phyloP scores from a whole-genome alignment of 2,113 vertebrate genomes.

The Parus major region DNA sequence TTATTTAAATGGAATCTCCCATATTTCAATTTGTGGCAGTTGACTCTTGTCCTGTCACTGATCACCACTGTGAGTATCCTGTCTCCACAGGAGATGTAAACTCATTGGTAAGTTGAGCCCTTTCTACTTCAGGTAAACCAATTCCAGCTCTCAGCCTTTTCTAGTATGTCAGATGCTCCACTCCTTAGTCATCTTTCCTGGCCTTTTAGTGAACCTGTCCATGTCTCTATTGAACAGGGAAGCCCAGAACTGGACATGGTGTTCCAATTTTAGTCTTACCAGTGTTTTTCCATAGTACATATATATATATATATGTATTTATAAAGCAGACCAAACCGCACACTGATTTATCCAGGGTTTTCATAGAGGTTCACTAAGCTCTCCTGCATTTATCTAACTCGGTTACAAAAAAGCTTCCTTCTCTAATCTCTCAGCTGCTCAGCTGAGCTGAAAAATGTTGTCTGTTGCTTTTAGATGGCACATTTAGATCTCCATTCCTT shows the following conservation, averaged over 20 bases:
- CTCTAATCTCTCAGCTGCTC: background rate
- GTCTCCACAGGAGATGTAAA: background rate
- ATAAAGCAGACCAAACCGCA: background rate
- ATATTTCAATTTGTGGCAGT: background rate
- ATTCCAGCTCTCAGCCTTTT: background rate
- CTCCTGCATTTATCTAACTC: background rate
- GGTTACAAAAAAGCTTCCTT: background rate
- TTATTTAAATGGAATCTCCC: background rate
- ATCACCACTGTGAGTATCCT: background rate
- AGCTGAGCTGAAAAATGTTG: background rate
- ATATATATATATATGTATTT: background rate
- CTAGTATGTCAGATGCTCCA: background rate
- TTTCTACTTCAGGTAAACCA: background rate
- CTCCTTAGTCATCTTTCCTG: background rate
- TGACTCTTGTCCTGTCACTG: too few relatives aligned
- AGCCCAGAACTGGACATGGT: background rate
- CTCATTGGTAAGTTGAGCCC: background rate
- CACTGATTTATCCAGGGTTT: background rate
- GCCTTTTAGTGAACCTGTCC: background rate
- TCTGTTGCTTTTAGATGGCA: background rate
- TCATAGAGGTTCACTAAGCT: background rate
- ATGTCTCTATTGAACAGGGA: too few relatives aligned
- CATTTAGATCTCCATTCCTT: background rate
- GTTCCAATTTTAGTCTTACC: background rate
- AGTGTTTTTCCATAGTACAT: background rate